Evolutionary conservation across 2,797 vertebrate species (phyloP).

Genomic region (Darevskia nairensis): DNA sequence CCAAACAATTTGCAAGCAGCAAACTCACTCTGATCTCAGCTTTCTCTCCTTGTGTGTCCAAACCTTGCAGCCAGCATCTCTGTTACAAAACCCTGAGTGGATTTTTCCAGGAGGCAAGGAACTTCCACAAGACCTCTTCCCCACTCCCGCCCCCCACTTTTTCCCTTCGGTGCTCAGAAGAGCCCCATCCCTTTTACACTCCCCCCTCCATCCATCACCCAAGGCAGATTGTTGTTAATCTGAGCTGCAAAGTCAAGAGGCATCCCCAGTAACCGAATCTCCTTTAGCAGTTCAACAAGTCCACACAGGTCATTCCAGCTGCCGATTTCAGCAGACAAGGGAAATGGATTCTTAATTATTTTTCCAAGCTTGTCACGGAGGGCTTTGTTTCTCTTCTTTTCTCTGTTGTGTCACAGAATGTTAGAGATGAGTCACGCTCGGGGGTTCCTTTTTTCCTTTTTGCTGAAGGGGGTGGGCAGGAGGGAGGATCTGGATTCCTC

Average conservation of each 20-base stretch:
- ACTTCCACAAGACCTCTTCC: background rate
- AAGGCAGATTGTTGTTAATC: conserved; percentile 9
- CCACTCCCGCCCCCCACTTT: background rate
- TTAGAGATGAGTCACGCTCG: conserved; percentile 11
- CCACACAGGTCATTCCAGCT: conserved; percentile 27
- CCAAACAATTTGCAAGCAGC: conserved; percentile 35
- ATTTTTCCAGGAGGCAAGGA: background rate
- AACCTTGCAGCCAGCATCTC: conserved; percentile 26
- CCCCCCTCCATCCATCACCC: conserved; percentile 14
- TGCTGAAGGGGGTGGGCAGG: background rate
- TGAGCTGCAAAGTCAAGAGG: conserved; percentile 32
- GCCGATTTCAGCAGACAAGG: conserved; percentile 36
- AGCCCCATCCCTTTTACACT: background rate
- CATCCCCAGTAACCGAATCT: conserved; percentile 31
- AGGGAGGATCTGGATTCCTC: background rate
- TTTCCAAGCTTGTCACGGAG: conserved; percentile 44
- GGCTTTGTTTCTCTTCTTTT: conserved; percentile 38
- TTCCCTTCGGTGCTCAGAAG: background rate
- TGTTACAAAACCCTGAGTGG: conserved; percentile 22
- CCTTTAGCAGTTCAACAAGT: conserved; percentile 35
- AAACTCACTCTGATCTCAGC: conserved; percentile 38
- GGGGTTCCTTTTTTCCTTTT: conserved; percentile 9
- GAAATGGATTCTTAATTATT: conserved; percentile 47
- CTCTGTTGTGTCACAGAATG: conserved; percentile 30
- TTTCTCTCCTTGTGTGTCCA: conserved; percentile 45